Percentiles rank a stretch among this genome's conserved stretches.
phyloP scores from a whole-genome alignment of 1,140 invertebrate genomes.

The Oedothorax gibbosus region DNA sequence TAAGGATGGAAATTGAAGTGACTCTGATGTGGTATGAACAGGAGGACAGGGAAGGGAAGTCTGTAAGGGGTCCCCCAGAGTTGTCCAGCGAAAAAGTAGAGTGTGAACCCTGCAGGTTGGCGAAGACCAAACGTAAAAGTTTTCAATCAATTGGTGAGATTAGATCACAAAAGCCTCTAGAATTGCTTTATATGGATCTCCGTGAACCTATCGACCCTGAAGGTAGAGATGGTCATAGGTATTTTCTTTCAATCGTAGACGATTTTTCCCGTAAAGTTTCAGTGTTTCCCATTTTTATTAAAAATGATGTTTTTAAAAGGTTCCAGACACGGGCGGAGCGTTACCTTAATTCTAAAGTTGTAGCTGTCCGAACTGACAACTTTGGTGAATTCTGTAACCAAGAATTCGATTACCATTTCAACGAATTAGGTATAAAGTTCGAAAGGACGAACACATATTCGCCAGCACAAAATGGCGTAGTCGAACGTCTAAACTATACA shows the following conservation, averaged over 20 bases:
- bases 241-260: background rate
- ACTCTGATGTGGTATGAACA: too few species aligned
- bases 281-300: background rate
- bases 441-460: background rate
- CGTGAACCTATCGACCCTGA: background rate
- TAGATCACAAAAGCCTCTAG: background rate
- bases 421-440: background rate
- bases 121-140: background rate
- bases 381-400: background rate
- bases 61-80: background rate
- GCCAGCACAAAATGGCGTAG: background rate
- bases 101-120: background rate
- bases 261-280: background rate
- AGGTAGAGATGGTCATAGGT: background rate
- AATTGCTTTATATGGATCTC: background rate
- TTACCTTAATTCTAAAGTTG: background rate
- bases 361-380: background rate
- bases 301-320: background rate
- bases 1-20: too few species aligned
- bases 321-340: background rate
- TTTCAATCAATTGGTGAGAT: background rate
- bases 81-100: background rate
- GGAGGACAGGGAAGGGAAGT: too few species aligned
- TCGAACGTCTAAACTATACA: background rate
- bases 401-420: background rate